A percentile compares a stretch with the other conserved stretches of the same genome.
phyloP scores from a whole-genome alignment of 2,113 vertebrate species.

The Poeciliopsis retropinna region DNA sequence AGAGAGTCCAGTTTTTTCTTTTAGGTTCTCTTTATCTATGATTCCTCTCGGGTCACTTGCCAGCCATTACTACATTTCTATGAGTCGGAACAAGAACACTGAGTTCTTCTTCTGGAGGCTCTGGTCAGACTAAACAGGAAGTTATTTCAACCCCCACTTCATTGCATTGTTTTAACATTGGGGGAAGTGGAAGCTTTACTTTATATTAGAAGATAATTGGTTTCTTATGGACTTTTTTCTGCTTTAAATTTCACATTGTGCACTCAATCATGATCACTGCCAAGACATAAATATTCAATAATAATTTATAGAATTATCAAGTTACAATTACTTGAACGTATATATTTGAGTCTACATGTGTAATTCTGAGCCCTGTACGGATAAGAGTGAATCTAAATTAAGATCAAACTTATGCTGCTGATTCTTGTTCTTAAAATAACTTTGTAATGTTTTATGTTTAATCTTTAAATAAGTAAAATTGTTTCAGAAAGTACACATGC shows the following conservation, averaged over 20 bases:
- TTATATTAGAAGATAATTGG: constrained; percentile 2
- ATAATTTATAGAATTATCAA: too few species aligned
- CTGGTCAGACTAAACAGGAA: constrained; percentile 39
- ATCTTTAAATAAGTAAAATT: not conserved
- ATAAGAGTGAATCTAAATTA: too few species aligned
- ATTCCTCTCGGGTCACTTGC: not conserved
- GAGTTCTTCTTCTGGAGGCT: constrained; percentile 8
- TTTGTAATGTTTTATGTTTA: not conserved
- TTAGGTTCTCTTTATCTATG: not conserved
- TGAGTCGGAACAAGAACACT: not conserved
- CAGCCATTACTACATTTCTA: constrained; percentile 6
- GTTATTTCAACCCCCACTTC: not conserved
- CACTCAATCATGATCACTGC: too few species aligned
- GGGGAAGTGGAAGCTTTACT: constrained; percentile 1
- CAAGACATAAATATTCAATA: too few species aligned
- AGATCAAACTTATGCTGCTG: too few species aligned
- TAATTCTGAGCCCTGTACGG: too few species aligned
- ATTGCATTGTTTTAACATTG: not conserved
- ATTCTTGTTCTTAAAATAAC: not conserved
- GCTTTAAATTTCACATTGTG: too few species aligned
- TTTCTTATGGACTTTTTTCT: not conserved
- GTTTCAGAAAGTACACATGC: not conserved
- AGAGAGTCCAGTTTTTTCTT: constrained; percentile 25
- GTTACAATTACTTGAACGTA: too few species aligned
- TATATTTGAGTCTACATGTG: too few species aligned